These are phyloP conservation scores for Scaeva pyrastri DNA, from an alignment of 2,888 invertebrate species.

Conservation along the genomic window DNA sequence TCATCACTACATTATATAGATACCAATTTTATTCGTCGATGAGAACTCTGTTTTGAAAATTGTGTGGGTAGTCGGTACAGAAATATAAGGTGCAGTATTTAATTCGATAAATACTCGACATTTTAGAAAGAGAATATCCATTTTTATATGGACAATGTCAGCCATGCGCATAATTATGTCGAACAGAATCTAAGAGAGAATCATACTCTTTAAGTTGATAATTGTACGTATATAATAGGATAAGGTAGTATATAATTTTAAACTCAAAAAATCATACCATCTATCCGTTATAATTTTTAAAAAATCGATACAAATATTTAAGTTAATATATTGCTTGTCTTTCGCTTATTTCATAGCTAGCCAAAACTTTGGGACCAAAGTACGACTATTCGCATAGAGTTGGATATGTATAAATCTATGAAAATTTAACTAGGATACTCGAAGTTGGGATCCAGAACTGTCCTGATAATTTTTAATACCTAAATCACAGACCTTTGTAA, in stretches of 20 bases:
- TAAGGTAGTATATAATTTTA: slow-evolving; percentile 21
- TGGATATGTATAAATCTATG: too few relatives aligned
- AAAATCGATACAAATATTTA: too few relatives aligned
- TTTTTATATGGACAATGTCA: background rate
- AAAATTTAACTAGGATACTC: too few relatives aligned
- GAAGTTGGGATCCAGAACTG: too few relatives aligned
- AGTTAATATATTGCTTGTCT: too few relatives aligned
- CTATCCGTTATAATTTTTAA: background rate
- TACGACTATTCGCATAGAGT: too few relatives aligned
- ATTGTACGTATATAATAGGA: background rate
- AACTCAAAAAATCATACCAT: background rate
- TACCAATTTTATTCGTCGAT: slow-evolving; percentile 17
- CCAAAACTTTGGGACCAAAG: too few relatives aligned
- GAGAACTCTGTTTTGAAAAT: slow-evolving; percentile 35
- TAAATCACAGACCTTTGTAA: too few relatives aligned
- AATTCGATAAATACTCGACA: slow-evolving; percentile 31
- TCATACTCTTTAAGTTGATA: background rate
- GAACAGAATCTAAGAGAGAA: background rate
- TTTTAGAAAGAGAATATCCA: slow-evolving; percentile 9
- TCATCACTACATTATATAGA: background rate
- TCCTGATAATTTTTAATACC: too few relatives aligned
- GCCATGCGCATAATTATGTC: slow-evolving; percentile 26
- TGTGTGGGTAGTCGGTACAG: slow-evolving; percentile 52
- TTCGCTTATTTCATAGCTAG: too few relatives aligned
- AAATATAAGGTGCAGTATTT: slow-evolving; percentile 58